These are phyloP conservation scores for Premnoplex brunnescens DNA, from an alignment of 2,797 vertebrate genomes.

Conservation along the genomic window DNA sequence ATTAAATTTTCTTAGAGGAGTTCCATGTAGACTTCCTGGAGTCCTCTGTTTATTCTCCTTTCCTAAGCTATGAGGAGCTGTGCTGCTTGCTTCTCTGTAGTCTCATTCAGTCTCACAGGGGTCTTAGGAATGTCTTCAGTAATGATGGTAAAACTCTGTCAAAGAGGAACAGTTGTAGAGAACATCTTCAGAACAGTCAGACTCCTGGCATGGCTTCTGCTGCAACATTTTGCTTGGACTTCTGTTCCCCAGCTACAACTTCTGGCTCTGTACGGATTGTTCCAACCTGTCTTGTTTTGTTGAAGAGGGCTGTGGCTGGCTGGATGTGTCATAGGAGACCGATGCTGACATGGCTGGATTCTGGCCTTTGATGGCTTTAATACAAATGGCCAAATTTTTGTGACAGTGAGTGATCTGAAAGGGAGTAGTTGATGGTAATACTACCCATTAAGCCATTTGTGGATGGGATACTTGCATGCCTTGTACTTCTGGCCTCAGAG, in stretches of 20 bases:
- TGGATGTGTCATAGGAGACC: neutral
- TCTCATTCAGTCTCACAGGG: fast-evolving
- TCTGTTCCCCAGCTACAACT: neutral
- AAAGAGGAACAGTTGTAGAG: neutral
- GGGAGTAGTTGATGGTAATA: neutral
- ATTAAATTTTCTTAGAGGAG: neutral
- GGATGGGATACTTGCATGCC: neutral
- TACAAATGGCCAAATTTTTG: neutral
- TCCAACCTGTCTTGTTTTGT: neutral
- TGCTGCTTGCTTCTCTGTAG: neutral
- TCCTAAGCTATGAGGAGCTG: neutral
- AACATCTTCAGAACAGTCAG: neutral
- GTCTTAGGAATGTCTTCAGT: neutral
- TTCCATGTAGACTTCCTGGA: neutral
- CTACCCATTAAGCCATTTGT: neutral
- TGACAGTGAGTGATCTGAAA: neutral
- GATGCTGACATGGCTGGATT: fast-evolving
- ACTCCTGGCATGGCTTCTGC: neutral
- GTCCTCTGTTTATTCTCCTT: neutral
- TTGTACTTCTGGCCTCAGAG: neutral
- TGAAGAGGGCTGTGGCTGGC: neutral
- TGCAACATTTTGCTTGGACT: neutral
- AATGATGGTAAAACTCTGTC: neutral
- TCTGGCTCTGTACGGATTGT: neutral
- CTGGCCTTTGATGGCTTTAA: neutral